Evolutionary conservation across 2,113 vertebrate species (phyloP), one percentile per base, ranked within the genome.

Genomic region (Hypocryptadius cinnamomeus): DNA sequence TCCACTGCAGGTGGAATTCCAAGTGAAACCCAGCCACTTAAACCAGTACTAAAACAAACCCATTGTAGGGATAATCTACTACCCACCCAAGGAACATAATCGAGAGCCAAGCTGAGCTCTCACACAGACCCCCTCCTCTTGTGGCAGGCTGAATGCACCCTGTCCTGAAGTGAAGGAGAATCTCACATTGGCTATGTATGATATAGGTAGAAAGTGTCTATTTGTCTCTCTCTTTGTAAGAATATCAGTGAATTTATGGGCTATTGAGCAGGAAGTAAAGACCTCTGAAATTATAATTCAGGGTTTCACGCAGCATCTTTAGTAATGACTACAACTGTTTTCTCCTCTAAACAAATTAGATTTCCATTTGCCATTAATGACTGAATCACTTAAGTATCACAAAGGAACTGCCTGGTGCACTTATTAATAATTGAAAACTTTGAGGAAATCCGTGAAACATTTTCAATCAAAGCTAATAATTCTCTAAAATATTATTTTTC

Each of bases 351-450:
- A 73, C 73, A 80, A 79, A 91, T 79, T 74, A 90, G 24, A 82
- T 76, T 79, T 93, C 95, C 88, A 94, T 96, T 96, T 95, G 76
- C 64, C 93, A 74, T 85, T 94, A 96, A 90, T 60, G 85, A 85
- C 54, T 77, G 51, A 86, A 86, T 85, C 70, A 65, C 91, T 94
- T 89, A 73, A 93, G 61, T 50, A 88, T 84, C 82, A 91, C 91
- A 81, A 72, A 88, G 81, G 71, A 93, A 72, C 64, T 23, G 73
- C 90, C 60, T 92, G 74, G 63, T 81, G 64, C 15, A 0, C 85
- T 92, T 86, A 91, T 95, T 81, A 95, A 90, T 95, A 95, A 96
- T 94, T 90, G 64, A 96, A 83, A 78, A 86, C 61, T 81, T 83
- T 40, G 50, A 88, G 83, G 64, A 95, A 94, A 50, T 86, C 65